A percentile compares a stretch with the other conserved stretches of the same genome.
Evolutionary conservation across 2,888 invertebrate genomes (phyloP).

Genomic region (Gnatocerus cornutus): DNA sequence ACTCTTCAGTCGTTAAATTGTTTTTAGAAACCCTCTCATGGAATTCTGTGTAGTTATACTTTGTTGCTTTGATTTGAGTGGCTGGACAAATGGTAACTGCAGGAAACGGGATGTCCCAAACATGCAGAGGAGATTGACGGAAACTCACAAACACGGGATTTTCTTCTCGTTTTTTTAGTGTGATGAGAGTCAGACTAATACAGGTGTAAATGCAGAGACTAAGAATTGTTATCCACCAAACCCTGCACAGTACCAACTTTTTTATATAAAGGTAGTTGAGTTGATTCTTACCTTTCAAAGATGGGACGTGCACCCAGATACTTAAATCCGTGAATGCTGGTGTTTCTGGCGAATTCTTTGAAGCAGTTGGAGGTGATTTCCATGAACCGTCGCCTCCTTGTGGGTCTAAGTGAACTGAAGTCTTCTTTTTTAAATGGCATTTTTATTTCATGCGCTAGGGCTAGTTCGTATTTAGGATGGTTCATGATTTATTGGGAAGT

Average conservation of each 20-base stretch:
- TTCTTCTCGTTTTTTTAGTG: conserved; percentile 17
- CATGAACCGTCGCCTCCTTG: background rate
- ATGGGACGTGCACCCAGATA: background rate
- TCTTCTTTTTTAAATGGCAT: background rate
- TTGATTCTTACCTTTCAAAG: background rate
- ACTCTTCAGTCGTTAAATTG: conserved; percentile 16
- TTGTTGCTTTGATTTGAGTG: background rate
- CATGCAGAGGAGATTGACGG: background rate
- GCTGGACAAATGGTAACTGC: conserved; percentile 24
- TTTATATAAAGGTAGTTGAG: too few species aligned
- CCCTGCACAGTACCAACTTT: background rate
- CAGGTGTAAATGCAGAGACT: conserved; percentile 8
- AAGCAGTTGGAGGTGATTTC: background rate
- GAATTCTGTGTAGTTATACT: conserved; percentile 3
- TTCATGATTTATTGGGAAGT: background rate
- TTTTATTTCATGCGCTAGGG: background rate
- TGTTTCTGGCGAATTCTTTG: background rate
- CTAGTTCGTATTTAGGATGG: background rate
- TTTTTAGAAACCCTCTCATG: background rate
- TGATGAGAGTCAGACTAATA: background rate
- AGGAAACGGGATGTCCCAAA: conserved; percentile 22
- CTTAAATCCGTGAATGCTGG: conserved; percentile 1
- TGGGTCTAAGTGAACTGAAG: background rate
- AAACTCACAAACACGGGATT: conserved; percentile 18
- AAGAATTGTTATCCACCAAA: conserved; percentile 13